Conservation (phyloP, 2,888 invertebrate species). For the Sympetrum striolatum region DNA sequence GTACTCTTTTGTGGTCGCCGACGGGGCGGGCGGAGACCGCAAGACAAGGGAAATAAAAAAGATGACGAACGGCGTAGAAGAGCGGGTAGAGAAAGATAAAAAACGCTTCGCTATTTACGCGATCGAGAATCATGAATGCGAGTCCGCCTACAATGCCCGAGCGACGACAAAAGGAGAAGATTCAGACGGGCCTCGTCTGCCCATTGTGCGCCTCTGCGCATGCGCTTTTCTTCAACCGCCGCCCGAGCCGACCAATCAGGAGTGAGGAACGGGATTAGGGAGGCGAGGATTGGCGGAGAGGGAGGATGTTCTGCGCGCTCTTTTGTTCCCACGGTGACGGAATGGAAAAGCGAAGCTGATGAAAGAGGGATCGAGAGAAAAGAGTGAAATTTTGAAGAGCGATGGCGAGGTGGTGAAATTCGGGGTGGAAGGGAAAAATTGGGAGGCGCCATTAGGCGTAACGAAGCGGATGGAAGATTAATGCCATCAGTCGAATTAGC, state of each 20-base stretch:
- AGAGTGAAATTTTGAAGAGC: neutral
- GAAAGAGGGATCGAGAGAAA: slow-evolving; percentile 18
- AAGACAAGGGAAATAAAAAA: neutral
- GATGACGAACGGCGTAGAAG: neutral
- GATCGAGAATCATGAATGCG: neutral
- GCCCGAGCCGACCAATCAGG: neutral
- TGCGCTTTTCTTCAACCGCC: neutral
- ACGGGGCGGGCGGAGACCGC: neutral
- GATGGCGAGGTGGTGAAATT: neutral
- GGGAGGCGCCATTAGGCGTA: neutral
- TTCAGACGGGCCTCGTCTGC: neutral
- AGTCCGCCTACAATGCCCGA: neutral
- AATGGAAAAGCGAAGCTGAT: neutral
- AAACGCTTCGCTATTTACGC: neutral
- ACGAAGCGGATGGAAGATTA: neutral
- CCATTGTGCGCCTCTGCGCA: neutral
- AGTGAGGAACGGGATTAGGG: neutral
- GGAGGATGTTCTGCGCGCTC: neutral
- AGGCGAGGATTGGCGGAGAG: neutral
- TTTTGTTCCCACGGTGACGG: neutral
- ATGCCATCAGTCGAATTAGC: neutral
- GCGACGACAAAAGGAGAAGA: neutral
- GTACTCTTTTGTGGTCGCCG: neutral
- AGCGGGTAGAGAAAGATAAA: neutral
- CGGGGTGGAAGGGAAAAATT: neutral